Evolutionary conservation across 2,888 invertebrate species (phyloP), one percentile per base, ranked within the genome.

Genomic region (Lasius fuliginosus): DNA sequence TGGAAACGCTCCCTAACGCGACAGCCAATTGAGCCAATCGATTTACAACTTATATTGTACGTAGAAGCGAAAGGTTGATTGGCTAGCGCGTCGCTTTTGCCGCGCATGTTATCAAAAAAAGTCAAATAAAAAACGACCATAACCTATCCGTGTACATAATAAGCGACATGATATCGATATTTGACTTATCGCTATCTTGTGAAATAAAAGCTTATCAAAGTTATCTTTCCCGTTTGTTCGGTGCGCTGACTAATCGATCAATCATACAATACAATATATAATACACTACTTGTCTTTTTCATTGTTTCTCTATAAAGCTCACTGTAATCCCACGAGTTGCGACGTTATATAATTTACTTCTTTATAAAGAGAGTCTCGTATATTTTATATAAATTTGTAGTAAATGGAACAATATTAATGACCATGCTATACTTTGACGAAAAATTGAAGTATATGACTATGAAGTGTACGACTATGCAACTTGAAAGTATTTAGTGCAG

Each of bases 161-260:
- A 23, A 75, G 60, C 85, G 23, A 75, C 58, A 67, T 33, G 73
- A 82, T 85, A 83, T 84, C 81, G 77, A 68, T 82, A 82, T 60
- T 30, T 77, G 60, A 75, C 88, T 91, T 92, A 92, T 92, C 90
- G 71, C 64, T 30, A 60, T 30, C 64, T 49, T 73, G 64, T 85
- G 75, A 86, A 85, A 88, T 86, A 81, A 30, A 83, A 85, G 85
- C 90, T 92, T 92, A 92, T 91, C 90, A 76, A 53, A 88, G 84
- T 87, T 92, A 92, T 92, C 92, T 90, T 53, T 6, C 76, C 56
- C 33, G 81, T 68, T 77, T 56, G 18, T 18, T 46, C 60, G 74
- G 65, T 62, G 84, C 77, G 85, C 79, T 90, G 92, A 91, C 86
- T 92, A 91, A 91, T 87, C 86, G 18, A 69, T 75, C 56, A 65